Conservation (phyloP, 2,888 invertebrate species). For the Amiota communis region DNA sequence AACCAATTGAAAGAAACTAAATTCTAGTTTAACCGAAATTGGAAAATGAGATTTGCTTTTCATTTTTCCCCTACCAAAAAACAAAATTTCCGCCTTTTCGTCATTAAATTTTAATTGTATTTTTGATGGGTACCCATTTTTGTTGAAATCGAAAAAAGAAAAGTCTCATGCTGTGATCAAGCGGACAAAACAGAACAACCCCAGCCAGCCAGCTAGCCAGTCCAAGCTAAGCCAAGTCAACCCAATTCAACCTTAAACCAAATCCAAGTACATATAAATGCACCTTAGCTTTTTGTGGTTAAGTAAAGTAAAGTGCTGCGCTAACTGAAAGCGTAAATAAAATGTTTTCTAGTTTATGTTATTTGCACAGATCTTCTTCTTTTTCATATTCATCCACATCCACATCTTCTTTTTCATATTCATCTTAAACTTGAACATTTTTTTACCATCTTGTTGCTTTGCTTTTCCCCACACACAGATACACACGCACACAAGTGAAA, state of each 20-base stretch:
- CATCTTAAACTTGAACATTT: neutral
- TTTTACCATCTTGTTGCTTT: slow-evolving; percentile 17
- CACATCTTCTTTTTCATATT: no score
- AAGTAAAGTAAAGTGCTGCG: slow-evolving; percentile 21
- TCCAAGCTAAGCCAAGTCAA: neutral
- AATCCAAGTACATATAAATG: neutral
- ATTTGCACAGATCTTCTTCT: slow-evolving; percentile 18
- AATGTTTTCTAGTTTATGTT: slow-evolving; percentile 17
- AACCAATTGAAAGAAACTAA: neutral
- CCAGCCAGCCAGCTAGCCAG: neutral
- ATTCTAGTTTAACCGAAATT: slow-evolving; percentile 6
- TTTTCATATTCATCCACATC: neutral
- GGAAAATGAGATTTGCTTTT: slow-evolving; percentile 12
- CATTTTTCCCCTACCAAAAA: neutral
- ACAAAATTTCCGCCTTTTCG: slow-evolving; percentile 60
- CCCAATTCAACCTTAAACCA: no score
- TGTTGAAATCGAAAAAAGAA: slow-evolving; percentile 32
- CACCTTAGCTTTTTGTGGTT: neutral
- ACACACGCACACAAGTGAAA: slow-evolving; percentile 19
- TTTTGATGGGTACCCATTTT: slow-evolving; percentile 57
- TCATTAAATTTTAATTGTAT: slow-evolving; percentile 66
- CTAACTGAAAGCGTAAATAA: slow-evolving; percentile 26
- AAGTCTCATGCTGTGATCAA: neutral
- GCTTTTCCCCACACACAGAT: neutral
- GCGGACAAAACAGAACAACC: neutral